Conservation (phyloP, 2,113 vertebrate species). For the Peromyscus polionotus region DNA sequence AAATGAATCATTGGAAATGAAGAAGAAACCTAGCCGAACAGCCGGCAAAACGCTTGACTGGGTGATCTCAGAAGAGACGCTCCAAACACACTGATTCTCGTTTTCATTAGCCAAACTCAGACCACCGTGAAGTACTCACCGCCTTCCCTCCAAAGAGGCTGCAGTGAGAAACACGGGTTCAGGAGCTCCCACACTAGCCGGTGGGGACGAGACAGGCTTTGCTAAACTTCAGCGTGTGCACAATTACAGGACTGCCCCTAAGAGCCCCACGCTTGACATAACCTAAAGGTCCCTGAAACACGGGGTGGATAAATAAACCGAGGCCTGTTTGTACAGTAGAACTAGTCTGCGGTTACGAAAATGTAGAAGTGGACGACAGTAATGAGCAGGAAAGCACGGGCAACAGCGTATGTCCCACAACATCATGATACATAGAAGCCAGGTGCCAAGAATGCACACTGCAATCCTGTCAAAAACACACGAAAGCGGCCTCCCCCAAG, state of each 20-base stretch:
- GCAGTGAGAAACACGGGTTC: accelerated
- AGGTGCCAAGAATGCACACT: not conserved
- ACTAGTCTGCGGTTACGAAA: not conserved
- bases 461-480: not conserved
- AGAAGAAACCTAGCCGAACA: not conserved
- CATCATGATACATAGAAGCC: not conserved
- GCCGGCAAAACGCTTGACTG: not conserved
- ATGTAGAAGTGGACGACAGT: not conserved
- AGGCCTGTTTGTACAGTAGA: too few species aligned
- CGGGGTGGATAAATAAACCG: not conserved
- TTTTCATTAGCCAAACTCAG: not conserved
- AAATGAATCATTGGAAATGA: not conserved
- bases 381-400: not conserved
- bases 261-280: not conserved
- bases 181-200: not conserved
- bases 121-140: not conserved
- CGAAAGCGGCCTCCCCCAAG: not conserved
- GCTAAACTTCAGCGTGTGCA: not conserved
- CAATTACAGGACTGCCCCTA: not conserved
- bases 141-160: not conserved
- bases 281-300: not conserved
- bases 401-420: not conserved
- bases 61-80: not conserved
- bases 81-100: not conserved
- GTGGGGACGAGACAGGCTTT: not conserved